Evolutionary conservation across 2,888 invertebrate genomes (phyloP), one percentile per base, ranked within the genome.

Genomic region (Tenthredo amoena): DNA sequence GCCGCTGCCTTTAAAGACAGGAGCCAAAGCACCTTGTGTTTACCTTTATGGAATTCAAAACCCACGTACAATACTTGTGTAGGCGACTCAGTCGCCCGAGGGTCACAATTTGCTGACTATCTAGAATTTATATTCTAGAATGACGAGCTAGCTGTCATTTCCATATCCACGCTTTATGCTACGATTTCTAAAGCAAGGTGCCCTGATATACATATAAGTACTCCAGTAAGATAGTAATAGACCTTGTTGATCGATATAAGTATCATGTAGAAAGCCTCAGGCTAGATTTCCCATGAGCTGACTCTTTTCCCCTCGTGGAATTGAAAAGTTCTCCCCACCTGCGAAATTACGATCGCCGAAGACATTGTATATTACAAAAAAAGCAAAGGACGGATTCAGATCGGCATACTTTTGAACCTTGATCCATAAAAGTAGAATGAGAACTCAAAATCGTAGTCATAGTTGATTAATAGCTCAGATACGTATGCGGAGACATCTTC

Each of bases 21-120:
- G 62, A 81, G 79, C n/a, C 83, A 79, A 84, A 85, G 62, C 85
- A 85, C 83, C 85, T 85, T 85, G 82, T 81, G 68, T 34, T 65
- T 55, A 55, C 72, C 72, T 72, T 85, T 34, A 50, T 40, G 81
- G 81, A 26, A 81, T 62, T 81, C 37, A 62, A 62, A 62, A 62
- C 81, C 81, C 62, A 81, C 81, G 81, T 40, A 37, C 34, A 58
- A 81, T 26, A 31, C 12, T 15, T 26, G 62, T 40, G 81, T 81
- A 62, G 81, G 81, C 62, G 58, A 10, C 6, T 40, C 31, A 34
- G 55, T 7, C 55, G 31, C 47, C 77, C n/a, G 77, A 77, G 77
- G 77, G 77, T 77, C 77, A 77, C 74, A 18, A 40, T 77, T 34
- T 55, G 47, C 21, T 26, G 21, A 76, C 76, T 76, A 47, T 58